phyloP scores from a whole-genome alignment of 2,113 vertebrate species.

The Xenopus laevis region DNA sequence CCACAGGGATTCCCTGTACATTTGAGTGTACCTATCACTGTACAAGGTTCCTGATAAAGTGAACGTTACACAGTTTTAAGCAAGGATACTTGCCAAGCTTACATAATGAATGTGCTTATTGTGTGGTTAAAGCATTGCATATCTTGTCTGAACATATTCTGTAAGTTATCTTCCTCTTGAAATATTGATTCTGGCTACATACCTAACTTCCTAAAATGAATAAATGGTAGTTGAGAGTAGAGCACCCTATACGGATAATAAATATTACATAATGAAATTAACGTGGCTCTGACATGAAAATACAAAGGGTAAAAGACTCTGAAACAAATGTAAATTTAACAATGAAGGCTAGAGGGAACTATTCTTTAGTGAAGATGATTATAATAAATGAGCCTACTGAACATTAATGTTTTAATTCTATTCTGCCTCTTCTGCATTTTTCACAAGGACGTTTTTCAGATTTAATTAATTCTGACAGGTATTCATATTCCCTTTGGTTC shows the following conservation, averaged over 20 bases:
- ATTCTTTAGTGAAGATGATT: slow-evolving; percentile 26
- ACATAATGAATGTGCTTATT: too few species aligned
- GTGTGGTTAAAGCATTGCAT: too few species aligned
- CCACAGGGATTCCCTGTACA: too few species aligned
- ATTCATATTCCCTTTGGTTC: slow-evolving; percentile 10
- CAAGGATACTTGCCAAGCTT: too few species aligned
- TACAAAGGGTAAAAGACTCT: slow-evolving; percentile 10
- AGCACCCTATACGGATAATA: neutral
- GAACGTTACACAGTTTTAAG: too few species aligned
- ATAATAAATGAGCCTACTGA: slow-evolving; percentile 26
- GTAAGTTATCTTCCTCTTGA: neutral
- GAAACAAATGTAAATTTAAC: slow-evolving; percentile 17
- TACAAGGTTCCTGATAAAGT: too few species aligned
- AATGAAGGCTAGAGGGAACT: slow-evolving; percentile 12
- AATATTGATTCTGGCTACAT: neutral
- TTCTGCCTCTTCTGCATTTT: slow-evolving; percentile 31
- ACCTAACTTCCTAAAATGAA: neutral
- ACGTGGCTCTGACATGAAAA: neutral
- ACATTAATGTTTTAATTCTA: slow-evolving; percentile 22
- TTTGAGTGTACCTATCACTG: too few species aligned
- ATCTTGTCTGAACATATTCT: too few species aligned
- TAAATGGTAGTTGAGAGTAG: neutral
- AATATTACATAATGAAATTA: slow-evolving; percentile 1
- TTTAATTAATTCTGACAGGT: slow-evolving; percentile 27
- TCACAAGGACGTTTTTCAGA: slow-evolving; percentile 14